These are phyloP conservation scores for Apodemia zela DNA, from an alignment of 2,888 invertebrate species.

Conservation along the genomic window DNA sequence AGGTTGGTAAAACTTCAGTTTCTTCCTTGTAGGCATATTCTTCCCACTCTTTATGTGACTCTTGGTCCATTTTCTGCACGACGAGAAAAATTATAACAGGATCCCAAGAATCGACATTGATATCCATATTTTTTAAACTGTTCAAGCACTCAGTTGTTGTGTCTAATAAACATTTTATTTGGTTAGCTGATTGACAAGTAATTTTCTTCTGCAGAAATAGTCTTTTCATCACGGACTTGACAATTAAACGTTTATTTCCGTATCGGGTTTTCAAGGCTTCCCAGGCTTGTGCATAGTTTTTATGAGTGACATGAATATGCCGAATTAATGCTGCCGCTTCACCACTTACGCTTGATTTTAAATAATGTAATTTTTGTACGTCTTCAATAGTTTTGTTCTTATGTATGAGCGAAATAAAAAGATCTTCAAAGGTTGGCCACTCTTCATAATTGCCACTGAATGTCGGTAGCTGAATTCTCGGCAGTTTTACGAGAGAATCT, in stretches of 20 bases:
- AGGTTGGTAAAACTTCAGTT: constrained; percentile 27
- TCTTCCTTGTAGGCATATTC: constrained; percentile 23
- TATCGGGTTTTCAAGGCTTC: constrained; percentile 16
- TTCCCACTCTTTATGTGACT: constrained; percentile 34
- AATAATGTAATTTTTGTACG: neutral
- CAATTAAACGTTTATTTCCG: constrained; percentile 20
- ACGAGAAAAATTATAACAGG: constrained; percentile 34
- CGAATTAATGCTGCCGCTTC: constrained; percentile 25
- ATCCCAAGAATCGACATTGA: constrained; percentile 32
- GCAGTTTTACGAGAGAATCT: too few species aligned
- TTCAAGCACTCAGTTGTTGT: constrained; percentile 35
- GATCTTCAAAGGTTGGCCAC: constrained; percentile 24
- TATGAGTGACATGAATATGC: constrained; percentile 21
- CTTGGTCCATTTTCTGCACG: constrained; percentile 33
- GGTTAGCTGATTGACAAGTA: constrained; percentile 19
- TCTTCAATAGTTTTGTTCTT: neutral
- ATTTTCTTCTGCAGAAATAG: constrained; percentile 20
- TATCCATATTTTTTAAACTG: constrained; percentile 30
- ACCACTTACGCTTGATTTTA: constrained; percentile 25
- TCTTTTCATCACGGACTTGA: constrained; percentile 18
- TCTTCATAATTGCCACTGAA: constrained; percentile 25
- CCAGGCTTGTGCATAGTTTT: constrained; percentile 26
- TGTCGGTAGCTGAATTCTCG: too few species aligned
- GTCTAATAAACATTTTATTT: constrained; percentile 14
- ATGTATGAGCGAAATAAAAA: constrained; percentile 24